A percentile compares a stretch with the other conserved stretches of the same genome.
phyloP scores from a whole-genome alignment of 2,113 vertebrate species.

The Hemichromis elongatus region DNA sequence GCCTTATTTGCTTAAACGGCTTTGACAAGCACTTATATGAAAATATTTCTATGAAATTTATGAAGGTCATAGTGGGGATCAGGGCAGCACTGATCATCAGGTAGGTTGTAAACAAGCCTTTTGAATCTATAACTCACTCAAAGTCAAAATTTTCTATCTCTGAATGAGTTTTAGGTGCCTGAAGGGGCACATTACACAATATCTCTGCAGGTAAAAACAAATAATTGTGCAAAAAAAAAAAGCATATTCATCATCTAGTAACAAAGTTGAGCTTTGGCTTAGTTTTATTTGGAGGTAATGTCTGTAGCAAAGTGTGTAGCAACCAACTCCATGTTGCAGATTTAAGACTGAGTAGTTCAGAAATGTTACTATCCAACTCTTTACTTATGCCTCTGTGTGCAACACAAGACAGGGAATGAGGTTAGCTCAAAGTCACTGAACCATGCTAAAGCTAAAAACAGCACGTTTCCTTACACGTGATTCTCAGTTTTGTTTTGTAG shows the following conservation, averaged over 20 bases:
- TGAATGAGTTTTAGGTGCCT: neutral
- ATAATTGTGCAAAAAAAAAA: neutral
- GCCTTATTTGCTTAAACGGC: neutral
- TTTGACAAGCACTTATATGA: neutral
- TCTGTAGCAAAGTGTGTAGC: too few species aligned
- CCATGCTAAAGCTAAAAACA: slow-evolving; percentile 19
- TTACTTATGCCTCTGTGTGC: neutral
- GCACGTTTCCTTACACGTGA: slow-evolving; percentile 21
- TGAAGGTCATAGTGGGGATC: neutral
- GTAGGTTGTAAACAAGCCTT: neutral
- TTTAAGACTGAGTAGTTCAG: neutral
- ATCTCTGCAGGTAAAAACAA: neutral
- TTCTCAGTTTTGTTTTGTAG: slow-evolving; percentile 45
- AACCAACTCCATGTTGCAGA: neutral
- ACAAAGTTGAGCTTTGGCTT: neutral
- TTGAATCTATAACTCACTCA: neutral
- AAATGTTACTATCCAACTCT: neutral
- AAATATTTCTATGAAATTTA: neutral
- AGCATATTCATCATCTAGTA: neutral
- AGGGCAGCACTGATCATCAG: neutral
- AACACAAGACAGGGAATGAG: neutral
- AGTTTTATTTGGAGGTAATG: neutral
- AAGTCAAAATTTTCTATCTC: neutral
- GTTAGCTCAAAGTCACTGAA: slow-evolving; percentile 3
- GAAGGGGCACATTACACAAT: neutral